Conservation (phyloP, 2,113 vertebrate genomes). For the Carassius gibelio region DNA sequence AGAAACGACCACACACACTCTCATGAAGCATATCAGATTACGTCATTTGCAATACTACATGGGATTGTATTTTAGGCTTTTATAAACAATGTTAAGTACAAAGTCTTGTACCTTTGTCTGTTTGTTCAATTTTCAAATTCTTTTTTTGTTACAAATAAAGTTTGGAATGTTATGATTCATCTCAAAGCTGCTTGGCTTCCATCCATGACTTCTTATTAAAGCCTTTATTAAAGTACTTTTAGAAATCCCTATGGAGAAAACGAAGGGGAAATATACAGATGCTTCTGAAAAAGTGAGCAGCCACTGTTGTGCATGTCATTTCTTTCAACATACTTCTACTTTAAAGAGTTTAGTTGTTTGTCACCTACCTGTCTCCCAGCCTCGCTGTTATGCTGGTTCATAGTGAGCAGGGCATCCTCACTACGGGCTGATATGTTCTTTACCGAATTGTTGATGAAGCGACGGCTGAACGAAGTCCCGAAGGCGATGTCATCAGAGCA, state of each 20-base stretch:
- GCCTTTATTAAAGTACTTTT: not conserved
- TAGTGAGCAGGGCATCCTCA: slow-evolving; percentile 69
- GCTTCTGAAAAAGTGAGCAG: not conserved
- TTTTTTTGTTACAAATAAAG: slow-evolving; percentile 21
- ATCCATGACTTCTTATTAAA: slow-evolving; percentile 3
- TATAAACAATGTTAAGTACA: not conserved
- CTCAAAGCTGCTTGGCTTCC: not conserved
- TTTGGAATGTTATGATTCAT: slow-evolving; percentile 16
- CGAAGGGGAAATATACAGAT: not conserved
- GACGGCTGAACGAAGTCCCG: slow-evolving; percentile 91
- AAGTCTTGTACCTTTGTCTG: not conserved
- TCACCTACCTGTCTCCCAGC: slow-evolving; percentile 87
- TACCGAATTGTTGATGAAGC: slow-evolving; percentile 79
- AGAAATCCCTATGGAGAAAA: not conserved
- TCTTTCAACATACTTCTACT: not conserved
- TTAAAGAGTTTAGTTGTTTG: not conserved
- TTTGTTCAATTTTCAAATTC: not conserved
- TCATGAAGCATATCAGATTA: not conserved
- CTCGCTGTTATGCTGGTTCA: slow-evolving; percentile 93
- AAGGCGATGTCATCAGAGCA: slow-evolving; percentile 93
- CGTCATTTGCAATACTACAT: not conserved
- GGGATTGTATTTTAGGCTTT: not conserved
- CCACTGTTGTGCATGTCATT: not conserved
- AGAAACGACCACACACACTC: not conserved
- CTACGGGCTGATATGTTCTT: slow-evolving; percentile 72